These are phyloP conservation scores for Sus cebifrons DNA, from an alignment of 2,797 vertebrate species.

Conservation along the genomic window DNA sequence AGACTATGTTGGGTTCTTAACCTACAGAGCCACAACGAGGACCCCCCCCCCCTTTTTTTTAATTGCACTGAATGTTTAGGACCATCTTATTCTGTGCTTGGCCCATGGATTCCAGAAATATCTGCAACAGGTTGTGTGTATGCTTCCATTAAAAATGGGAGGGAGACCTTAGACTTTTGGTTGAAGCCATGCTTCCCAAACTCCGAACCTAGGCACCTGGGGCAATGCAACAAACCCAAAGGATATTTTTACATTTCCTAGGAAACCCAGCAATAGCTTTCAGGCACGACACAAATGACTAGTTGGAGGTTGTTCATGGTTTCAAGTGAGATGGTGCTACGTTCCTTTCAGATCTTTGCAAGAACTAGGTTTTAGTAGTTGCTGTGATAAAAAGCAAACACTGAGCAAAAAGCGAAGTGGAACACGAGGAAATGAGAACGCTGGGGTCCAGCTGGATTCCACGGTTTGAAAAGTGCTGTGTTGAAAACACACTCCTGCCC, in stretches of 20 bases:
- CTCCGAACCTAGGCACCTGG: accelerated
- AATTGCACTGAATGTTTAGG: not conserved
- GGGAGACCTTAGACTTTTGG: not conserved
- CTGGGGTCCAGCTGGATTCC: not conserved
- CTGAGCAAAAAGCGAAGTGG: not conserved
- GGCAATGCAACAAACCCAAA: not conserved
- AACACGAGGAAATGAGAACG: not conserved
- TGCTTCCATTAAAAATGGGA: not conserved
- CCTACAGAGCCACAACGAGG: too few species aligned
- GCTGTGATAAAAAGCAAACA: not conserved
- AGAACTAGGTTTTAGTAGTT: not conserved
- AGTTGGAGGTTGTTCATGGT: not conserved
- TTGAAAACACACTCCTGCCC: not conserved
- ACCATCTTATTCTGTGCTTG: not conserved
- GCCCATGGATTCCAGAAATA: not conserved
- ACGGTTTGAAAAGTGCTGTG: not conserved
- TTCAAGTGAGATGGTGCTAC: not conserved
- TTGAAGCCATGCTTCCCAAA: not conserved
- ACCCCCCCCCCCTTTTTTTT: too few species aligned
- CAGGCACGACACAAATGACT: too few species aligned
- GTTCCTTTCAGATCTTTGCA: not conserved
- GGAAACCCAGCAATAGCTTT: not conserved
- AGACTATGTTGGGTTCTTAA: too few species aligned
- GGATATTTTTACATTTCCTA: not conserved
- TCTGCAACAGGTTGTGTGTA: not conserved